These are phyloP conservation scores for Cyanistes caeruleus DNA, from an alignment of 2,113 vertebrate genomes.

Conservation along the genomic window DNA sequence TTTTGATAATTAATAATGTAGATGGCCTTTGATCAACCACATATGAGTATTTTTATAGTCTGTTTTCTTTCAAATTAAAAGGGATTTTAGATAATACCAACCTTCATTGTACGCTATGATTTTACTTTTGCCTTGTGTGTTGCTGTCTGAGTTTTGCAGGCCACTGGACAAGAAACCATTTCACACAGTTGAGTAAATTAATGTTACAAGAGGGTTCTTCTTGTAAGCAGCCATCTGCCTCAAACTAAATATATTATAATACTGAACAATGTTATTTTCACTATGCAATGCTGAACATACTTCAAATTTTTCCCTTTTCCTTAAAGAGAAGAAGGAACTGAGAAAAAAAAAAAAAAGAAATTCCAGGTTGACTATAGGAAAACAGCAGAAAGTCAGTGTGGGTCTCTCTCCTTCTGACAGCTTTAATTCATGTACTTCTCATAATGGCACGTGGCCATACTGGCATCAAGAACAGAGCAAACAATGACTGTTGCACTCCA, in stretches of 20 bases:
- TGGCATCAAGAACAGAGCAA: constrained; percentile 7
- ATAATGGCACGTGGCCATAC: not conserved
- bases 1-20: constrained; percentile 36
- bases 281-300: not conserved
- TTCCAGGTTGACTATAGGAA: not conserved
- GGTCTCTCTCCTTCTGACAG: not conserved
- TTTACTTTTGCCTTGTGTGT: not conserved
- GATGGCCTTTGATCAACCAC: not conserved
- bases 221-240: not conserved
- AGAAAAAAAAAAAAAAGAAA: not conserved
- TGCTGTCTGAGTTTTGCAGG: not conserved
- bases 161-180: accelerated
- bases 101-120: not conserved
- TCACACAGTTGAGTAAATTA: not conserved
- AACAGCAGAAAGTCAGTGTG: not conserved
- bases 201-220: not conserved
- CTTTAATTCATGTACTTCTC: constrained; percentile 24
- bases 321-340: not conserved
- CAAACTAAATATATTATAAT: not conserved
- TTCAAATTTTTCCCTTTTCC: not conserved
- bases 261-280: not conserved
- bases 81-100: not conserved
- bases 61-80: not conserved
- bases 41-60: not conserved
- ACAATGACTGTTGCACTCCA: not conserved